Evolutionary conservation across 1,140 invertebrate species (phyloP), one percentile per base, ranked within the genome.

Genomic region (Lithobius niger): DNA sequence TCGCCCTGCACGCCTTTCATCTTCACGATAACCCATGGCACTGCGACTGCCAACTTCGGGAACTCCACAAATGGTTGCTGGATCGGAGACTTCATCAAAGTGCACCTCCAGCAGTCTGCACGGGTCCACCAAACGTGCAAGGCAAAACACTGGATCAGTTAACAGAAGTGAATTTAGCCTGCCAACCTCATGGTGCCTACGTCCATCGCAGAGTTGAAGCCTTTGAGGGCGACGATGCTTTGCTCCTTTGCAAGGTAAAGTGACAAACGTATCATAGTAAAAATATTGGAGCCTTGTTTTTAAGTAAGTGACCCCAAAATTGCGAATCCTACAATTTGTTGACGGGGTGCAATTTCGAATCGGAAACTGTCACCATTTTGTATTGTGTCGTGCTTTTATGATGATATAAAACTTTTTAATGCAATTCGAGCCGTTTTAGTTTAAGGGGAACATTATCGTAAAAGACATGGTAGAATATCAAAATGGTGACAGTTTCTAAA

Each of bases 1-100:
- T 57, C 16, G 57, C 57, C 22, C 74, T 93, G 3, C 82, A 86
- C 62, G 86, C 83, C 31, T 82, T 93, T 54, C 86, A 89, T 65
- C 70, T 94, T 36, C 87, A 93, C 59, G 86, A 88, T 54, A 95
- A 95, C 72, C 87, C 86, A 0, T 93, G 89, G 89, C 76, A 81
- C 27, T 95, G 90, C 64, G 88, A 94, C 65, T 95, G 89, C 66
- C 79, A 84, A 19, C 66, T 93, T 52, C 72, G 87, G 21, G 81
- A 84, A 54, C 77, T 88, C 54, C 88, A 90, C 64, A 74, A 83
- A 59, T 93, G 88, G 88, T 69, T 95, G 27, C 79, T 81, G 3
- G 78, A 82, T 57, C 80, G 85, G 59, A 92, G 91, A 62, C 78
- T 93, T 24, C 85, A 88, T 3, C 83, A 82, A 51, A 77, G 82